These are phyloP conservation scores for Bryconaethiops microstoma DNA, from an alignment of 2,797 vertebrate genomes.

Conservation along the genomic window DNA sequence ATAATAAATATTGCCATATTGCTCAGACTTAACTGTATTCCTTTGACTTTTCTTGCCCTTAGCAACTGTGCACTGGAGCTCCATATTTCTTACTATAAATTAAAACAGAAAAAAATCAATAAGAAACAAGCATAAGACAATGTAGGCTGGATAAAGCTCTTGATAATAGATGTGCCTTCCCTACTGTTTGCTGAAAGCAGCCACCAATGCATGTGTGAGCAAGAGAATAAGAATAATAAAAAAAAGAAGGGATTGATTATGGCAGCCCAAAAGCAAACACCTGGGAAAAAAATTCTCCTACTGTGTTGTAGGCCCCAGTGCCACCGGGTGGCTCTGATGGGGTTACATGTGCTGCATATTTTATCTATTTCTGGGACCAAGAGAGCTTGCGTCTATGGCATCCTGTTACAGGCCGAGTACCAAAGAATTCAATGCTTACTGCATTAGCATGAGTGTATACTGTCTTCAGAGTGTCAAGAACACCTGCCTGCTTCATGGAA, in stretches of 20 bases:
- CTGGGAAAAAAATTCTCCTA: neutral
- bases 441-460: neutral
- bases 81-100: too few species aligned
- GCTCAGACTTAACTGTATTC: too few species aligned
- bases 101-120: too few species aligned
- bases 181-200: neutral
- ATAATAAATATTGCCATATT: too few species aligned
- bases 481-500: conserved; percentile 2
- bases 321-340: conserved; percentile 53
- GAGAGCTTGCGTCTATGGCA: conserved; percentile 52
- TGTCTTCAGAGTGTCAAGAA: neutral
- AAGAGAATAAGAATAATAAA: neutral
- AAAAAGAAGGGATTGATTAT: neutral
- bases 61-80: too few species aligned
- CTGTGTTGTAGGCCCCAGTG: conserved; percentile 22
- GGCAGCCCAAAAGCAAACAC: neutral
- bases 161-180: neutral
- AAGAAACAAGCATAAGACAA: too few species aligned
- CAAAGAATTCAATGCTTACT: conserved; percentile 14
- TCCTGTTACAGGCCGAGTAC: conserved; percentile 48
- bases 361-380: conserved; percentile 67
- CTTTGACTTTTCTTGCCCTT: too few species aligned
- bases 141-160: too few species aligned
- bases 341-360: conserved; percentile 69
- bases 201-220: neutral